Base-by-base conservation (phyloP, 1,140 invertebrate genomes). In the Heliconius nattereri region DNA sequence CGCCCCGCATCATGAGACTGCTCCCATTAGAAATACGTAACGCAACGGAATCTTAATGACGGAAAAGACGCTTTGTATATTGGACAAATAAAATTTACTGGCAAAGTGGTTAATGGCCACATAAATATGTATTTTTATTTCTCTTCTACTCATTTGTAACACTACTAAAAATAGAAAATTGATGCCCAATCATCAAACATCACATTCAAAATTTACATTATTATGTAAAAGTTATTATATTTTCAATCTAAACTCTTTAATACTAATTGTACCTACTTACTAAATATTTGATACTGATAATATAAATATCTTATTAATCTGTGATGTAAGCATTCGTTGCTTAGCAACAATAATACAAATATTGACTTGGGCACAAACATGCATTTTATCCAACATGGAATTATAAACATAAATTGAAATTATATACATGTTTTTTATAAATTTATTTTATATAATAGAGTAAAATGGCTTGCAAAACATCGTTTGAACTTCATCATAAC, bases 401-500 rank as follows among this genome's bases (percentile, higher is more conserved):
- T 45, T 16, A 45, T 45, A n/a, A n/a, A n/a, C n/a, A n/a, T n/a
- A 45, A 13, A 45, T 45, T 45, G 40, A 45, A 45, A 5, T 45
- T 16, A 16, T 45, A 45, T 5, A 16, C 11, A 26, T 26, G 57
- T 23, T 60, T 23, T 29, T 66, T 66, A 66, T 66, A 29, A 66
- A 66, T 26, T 29, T 29, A 29, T 29, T 26, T 29, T 3, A 66
- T 66, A 6, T 66, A 29, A 66, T 40, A 60, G 49, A 73, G 3
- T 5, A 20, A 86, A 26, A 94, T 94, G 94, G 95, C 95, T 71
- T 95, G 94, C 79, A 95, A 95, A 88, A 92, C 94, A 26, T 95
- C 95, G 40, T 95, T 94, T 35, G 95, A 95, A 85, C 95, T 96
- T 90, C 96, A 96, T 85, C 96, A 96, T 82, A 96, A 97, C 90